phyloP scores from a whole-genome alignment of 37 sponge, comb jelly and placozoan species.

The Halichondria panicea region DNA sequence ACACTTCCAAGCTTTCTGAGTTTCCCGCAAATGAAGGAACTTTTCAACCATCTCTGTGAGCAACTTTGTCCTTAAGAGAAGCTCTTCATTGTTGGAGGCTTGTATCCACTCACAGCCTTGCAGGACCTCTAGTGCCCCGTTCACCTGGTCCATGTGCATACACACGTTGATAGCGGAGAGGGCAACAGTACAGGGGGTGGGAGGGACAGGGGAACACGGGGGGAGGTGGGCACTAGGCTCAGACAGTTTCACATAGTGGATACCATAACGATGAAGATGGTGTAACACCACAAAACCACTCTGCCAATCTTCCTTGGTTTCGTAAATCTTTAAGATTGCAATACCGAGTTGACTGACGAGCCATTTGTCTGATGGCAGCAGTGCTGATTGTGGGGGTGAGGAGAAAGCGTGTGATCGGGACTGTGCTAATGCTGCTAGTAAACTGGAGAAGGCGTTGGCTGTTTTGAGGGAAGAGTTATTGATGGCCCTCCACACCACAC shows the following conservation, averaged over 20 bases:
- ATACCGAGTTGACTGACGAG: slow-evolving; percentile 25
- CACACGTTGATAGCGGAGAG: slow-evolving; percentile 24
- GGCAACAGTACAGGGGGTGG: slow-evolving; percentile 18
- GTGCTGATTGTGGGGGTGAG: neutral
- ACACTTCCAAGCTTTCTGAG: slow-evolving; percentile 14
- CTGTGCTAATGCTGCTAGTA: slow-evolving; percentile 9
- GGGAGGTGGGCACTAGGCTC: slow-evolving; percentile 30
- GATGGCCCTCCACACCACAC: slow-evolving; percentile 27
- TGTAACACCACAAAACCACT: slow-evolving; percentile 45
- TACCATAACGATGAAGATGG: slow-evolving; percentile 18
- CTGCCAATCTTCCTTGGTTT: slow-evolving; percentile 16
- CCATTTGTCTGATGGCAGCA: slow-evolving; percentile 26
- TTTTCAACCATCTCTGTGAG: slow-evolving; percentile 5
- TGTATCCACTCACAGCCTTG: slow-evolving; percentile 28
- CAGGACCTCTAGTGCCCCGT: slow-evolving; percentile 27
- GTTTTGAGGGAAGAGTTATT: slow-evolving; percentile 5
- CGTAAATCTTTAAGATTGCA: slow-evolving; percentile 11
- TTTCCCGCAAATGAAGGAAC: neutral
- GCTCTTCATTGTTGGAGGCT: neutral
- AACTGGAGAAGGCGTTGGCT: slow-evolving; percentile 14
- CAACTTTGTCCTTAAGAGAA: slow-evolving; percentile 6
- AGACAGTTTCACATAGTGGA: slow-evolving; percentile 21
- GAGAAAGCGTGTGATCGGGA: neutral
- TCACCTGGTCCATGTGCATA: slow-evolving; percentile 5
- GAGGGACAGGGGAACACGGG: slow-evolving; percentile 17